These are phyloP conservation scores for Drosophila grimshawi DNA, from an alignment of 1,140 invertebrate genomes.

Conservation along the genomic window DNA sequence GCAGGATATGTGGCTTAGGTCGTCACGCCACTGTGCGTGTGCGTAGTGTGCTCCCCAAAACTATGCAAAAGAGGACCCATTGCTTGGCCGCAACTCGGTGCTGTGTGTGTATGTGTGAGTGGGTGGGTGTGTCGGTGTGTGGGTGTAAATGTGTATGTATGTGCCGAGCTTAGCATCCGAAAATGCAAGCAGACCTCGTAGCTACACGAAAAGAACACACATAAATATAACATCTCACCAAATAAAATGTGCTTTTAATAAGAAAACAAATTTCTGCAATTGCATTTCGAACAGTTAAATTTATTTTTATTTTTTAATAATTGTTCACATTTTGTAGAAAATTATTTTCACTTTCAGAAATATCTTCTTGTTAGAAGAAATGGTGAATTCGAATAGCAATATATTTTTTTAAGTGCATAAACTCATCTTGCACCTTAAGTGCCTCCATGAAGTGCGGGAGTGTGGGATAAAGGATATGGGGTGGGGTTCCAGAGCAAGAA, in stretches of 20 bases:
- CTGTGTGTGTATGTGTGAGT: conserved; percentile 8
- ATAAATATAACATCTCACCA: not conserved
- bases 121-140: not conserved
- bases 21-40: conserved; percentile 57
- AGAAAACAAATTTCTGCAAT: not conserved
- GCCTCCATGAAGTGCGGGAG: not conserved
- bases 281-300: too few species aligned
- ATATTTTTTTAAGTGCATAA: conserved; percentile 16
- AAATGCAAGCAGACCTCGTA: conserved; percentile 34
- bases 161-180: conserved; percentile 54
- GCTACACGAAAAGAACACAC: not conserved
- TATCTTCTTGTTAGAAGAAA: too few species aligned
- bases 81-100: not conserved
- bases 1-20: conserved; percentile 1
- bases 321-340: too few species aligned
- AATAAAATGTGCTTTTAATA: too few species aligned
- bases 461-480: not conserved
- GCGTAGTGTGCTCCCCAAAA: conserved; percentile 68
- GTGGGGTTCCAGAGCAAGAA: not conserved
- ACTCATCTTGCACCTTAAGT: conserved; percentile 43
- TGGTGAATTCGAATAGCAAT: too few species aligned
- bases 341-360: too few species aligned
- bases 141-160: conserved; percentile 7
- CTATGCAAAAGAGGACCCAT: conserved; percentile 62
- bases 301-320: too few species aligned